Evolutionary conservation across 2,888 invertebrate species (phyloP).

Genomic region (Eupithecia pulchellata): DNA sequence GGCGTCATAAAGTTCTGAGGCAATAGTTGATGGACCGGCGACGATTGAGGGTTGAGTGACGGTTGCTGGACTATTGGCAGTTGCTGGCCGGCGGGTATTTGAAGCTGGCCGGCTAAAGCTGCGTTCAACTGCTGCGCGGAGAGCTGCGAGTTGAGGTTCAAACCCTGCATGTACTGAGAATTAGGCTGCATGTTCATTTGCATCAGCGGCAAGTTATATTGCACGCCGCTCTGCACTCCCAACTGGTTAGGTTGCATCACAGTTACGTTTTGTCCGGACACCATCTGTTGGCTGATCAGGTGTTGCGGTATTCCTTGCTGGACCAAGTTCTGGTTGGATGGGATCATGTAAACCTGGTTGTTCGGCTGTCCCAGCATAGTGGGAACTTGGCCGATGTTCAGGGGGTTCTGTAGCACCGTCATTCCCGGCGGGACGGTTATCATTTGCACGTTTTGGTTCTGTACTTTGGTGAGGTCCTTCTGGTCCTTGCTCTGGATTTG

Average conservation of each 20-base stretch:
- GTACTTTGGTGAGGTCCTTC: conserved; percentile 72
- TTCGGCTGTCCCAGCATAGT: conserved; percentile 74
- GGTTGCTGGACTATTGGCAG: conserved; percentile 77
- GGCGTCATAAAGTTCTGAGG: conserved; percentile 73
- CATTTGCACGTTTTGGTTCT: conserved; percentile 80
- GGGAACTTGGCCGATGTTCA: conserved; percentile 76
- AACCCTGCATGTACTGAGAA: conserved; percentile 76
- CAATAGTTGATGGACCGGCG: conserved; percentile 70
- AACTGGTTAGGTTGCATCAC: conserved; percentile 81
- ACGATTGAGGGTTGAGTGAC: conserved; percentile 64
- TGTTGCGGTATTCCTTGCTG: conserved; percentile 70
- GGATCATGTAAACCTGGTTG: conserved; percentile 81
- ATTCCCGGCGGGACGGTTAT: conserved; percentile 79
- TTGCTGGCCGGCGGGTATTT: conserved; percentile 58
- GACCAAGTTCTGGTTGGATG: conserved; percentile 73
- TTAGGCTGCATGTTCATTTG: conserved; percentile 76
- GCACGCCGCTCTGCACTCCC: conserved; percentile 73
- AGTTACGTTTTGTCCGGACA: conserved; percentile 77
- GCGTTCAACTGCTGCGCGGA: conserved; percentile 79
- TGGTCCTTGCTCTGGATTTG: conserved; percentile 79
- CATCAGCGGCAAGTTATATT: conserved; percentile 78
- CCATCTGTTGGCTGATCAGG: conserved; percentile 70
- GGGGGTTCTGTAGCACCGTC: conserved; percentile 77
- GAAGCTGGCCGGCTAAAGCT: conserved; percentile 70
- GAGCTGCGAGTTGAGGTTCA: conserved; percentile 76